Base-by-base conservation (phyloP, 2,888 invertebrate species). In the Drosophila ochracea region DNA sequence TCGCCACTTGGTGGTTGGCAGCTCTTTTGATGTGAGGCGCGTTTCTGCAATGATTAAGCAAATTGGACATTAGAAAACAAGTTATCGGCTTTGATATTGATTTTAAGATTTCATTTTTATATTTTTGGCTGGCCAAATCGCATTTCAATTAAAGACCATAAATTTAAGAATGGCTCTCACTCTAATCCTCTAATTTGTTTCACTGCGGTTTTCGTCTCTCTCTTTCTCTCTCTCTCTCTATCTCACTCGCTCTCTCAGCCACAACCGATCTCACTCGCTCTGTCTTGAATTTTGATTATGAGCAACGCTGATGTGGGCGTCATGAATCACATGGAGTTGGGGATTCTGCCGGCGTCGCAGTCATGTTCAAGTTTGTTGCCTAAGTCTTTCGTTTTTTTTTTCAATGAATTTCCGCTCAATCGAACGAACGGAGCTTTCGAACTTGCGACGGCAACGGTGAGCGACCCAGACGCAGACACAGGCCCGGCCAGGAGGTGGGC, bases 1-100 rank as follows among this genome's bases (percentile, higher is more conserved):
- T 73, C 96, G 95, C 96, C 96, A 96, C 93, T 96, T 96, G 63
- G 95, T 95, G 10, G 96, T 96, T 70, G 95, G 94, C 76, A 95
- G 93, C 84, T 96, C 96, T 92, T 96, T 96, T 64, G 94, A 93
- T 63, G 92, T 91, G 82, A 93, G 84, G 70, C 93, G 92, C 80
- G 92, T 89, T 85, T 93, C 93, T 93, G 86, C 31, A 91, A 91
- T 71, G 76, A 66, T 69, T 73, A 80, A 74, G 62, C 68, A 39
- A 65, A 65, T 71, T 62, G 62, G 64, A 70, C 52, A 66, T 73
- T 43, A 52, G 68, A 54, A 78, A 76, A 75, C 73, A 41, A 69
- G 76, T 74, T 73, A 67, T 50, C 41, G 10, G 33, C 28, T 30
- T 68, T 57, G 21, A 49, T 65, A 52, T 59, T 43, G 50, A 59